Evolutionary conservation across 2,113 vertebrate genomes (phyloP), one percentile per base, ranked within the genome.

Genomic region (Tenrec ecaudatus): DNA sequence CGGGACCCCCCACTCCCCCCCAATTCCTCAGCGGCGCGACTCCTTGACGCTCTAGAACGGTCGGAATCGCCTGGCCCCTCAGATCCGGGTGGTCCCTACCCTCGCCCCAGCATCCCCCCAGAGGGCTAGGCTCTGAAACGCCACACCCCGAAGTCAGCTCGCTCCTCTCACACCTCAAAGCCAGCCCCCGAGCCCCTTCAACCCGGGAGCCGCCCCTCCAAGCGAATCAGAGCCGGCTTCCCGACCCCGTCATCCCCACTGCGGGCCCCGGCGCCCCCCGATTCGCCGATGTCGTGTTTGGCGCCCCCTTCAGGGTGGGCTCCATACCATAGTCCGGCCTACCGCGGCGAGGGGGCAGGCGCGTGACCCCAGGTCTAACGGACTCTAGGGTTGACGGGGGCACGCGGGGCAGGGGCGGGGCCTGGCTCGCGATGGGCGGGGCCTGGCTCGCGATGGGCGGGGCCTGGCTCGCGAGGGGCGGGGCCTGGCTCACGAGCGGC

Each of bases 301-400:
- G 60, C 19, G 60, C 31, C 53, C 47, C 53, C 20, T 4, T 22
- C 88, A 84, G 90, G 43, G 31, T 10, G 3, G 71, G 40, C 36
- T 84, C 60, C 97, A 19, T 97, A 97, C 97, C 97, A 97, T 97
- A 36, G n/a, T 81, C 25, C 2, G 10, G 6, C 76, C 25, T 90
- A 71, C 82, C 0, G 53, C 31, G 4, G 75, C 81, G 0, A 53
- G 89, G 2, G 1, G 64, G 23, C 17, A 12, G 76, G 33, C 83
- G 9, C 84, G 89, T 20, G 89, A 79, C 77, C 80, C 0, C 1
- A 3, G 29, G n/a, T 43, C 33, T 91, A 97, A 97, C 97, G 62
- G 97, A 19, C 64, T 0, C 25, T 0, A 0, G 68, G n/a, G 66
- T 12, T 83, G 14, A 40, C 29, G 71, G 66, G 11, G 76, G 66